Percentiles rank a stretch among this genome's conserved stretches.
These are phyloP conservation scores for Agrilus mali DNA, from an alignment of 2,888 invertebrate species.

Conservation along the genomic window DNA sequence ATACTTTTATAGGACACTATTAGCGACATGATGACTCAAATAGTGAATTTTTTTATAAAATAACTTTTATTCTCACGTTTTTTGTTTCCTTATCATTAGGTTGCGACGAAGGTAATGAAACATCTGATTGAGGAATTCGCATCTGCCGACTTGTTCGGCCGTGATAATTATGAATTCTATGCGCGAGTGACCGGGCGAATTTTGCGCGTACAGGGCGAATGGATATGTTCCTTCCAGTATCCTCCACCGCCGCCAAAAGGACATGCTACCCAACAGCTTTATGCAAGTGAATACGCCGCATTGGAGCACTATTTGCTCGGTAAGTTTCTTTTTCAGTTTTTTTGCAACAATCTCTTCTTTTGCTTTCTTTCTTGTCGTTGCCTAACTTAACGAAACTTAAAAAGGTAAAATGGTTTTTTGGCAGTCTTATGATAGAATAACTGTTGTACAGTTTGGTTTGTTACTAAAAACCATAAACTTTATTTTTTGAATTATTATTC, in stretches of 20 bases:
- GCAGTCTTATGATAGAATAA: no score
- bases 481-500: no score
- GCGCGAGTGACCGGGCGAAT: constrained; percentile 88
- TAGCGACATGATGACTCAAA: no score
- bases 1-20: no score
- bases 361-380: no score
- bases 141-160: constrained; percentile 86
- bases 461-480: no score
- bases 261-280: constrained; percentile 50
- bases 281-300: constrained; percentile 45
- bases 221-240: constrained; percentile 89
- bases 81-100: constrained; percentile 37
- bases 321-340: constrained; percentile 17
- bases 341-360: no score
- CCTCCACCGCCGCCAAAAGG: constrained; percentile 61
- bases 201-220: constrained; percentile 84
- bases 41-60: no score
- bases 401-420: no score
- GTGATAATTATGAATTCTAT: constrained; percentile 90
- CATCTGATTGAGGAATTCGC: constrained; percentile 96
- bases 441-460: no score
- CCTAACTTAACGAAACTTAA: no score
- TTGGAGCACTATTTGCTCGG: constrained; percentile 32
- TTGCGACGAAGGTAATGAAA: constrained; percentile 92
- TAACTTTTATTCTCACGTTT: background rate